Conservation (phyloP, 1,140 invertebrate genomes). For the Samia ricini region DNA sequence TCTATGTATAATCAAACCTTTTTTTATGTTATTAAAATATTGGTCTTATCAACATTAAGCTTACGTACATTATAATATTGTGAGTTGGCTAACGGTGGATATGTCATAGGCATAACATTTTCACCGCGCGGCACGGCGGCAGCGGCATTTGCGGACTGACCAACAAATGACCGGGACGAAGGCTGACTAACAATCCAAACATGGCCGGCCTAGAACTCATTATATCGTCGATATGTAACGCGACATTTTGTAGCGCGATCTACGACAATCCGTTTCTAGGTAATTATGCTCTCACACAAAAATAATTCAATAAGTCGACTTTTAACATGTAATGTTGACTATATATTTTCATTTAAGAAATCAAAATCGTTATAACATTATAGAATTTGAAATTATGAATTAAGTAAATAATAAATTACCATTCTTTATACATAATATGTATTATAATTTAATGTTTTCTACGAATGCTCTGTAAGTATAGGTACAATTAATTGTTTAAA, state of each 20-base stretch:
- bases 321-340: no score
- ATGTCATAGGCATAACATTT: background rate
- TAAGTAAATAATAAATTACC: no score
- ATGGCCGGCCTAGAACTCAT: slow-evolving; percentile 65
- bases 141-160: slow-evolving; percentile 11
- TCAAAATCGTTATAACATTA: no score
- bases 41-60: background rate
- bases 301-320: background rate
- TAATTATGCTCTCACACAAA: slow-evolving; percentile 1
- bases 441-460: no score
- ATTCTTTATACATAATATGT: no score
- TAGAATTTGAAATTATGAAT: no score
- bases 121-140: background rate
- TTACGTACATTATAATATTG: slow-evolving; percentile 6
- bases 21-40: background rate
- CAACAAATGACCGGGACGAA: slow-evolving; percentile 7
- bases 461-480: no score
- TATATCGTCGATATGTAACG: slow-evolving; percentile 63
- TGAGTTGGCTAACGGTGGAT: slow-evolving; percentile 11
- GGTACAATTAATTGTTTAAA: no score
- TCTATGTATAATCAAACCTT: no score
- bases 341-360: no score
- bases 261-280: slow-evolving; percentile 43
- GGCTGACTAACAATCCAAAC: background rate
- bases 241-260: slow-evolving; percentile 49